Evolutionary conservation across 2,888 invertebrate genomes (phyloP).

Genomic region (Sesamia inferens): DNA sequence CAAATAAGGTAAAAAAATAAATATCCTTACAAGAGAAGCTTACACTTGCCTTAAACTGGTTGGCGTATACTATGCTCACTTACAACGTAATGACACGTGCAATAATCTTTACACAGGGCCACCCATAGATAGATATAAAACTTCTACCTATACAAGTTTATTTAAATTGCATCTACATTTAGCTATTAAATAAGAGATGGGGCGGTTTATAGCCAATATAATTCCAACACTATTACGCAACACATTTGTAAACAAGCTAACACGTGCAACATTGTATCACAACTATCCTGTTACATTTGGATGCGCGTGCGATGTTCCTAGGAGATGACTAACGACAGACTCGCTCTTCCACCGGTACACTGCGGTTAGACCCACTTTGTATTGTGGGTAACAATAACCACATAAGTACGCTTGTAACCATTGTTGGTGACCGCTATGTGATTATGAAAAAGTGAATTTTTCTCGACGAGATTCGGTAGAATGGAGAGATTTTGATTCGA

Average conservation of each 20-base stretch:
- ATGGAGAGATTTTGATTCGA: not conserved
- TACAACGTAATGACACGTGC: too few species aligned
- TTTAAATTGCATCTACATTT: not conserved
- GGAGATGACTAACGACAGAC: constrained; percentile 36
- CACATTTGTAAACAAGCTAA: constrained; percentile 15
- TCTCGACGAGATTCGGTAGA: not conserved
- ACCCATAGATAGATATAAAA: not conserved
- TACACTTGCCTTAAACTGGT: not conserved
- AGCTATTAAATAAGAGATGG: not conserved
- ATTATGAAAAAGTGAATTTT: constrained; percentile 44
- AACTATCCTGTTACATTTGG: constrained; percentile 31
- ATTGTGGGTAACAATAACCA: constrained; percentile 41
- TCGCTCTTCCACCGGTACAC: constrained; percentile 59
- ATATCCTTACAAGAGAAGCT: too few species aligned
- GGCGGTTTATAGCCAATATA: not conserved
- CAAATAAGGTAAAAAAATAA: too few species aligned
- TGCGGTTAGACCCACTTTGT: constrained; percentile 65
- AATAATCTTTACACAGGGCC: not conserved
- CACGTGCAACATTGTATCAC: constrained; percentile 29
- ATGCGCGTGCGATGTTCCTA: constrained; percentile 28
- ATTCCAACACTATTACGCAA: constrained; percentile 15
- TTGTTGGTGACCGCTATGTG: constrained; percentile 34
- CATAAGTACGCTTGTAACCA: constrained; percentile 18
- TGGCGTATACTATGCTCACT: not conserved
- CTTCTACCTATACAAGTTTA: not conserved